These are phyloP conservation scores for Dryas iulia DNA, from an alignment of 1,140 invertebrate species.

Conservation along the genomic window DNA sequence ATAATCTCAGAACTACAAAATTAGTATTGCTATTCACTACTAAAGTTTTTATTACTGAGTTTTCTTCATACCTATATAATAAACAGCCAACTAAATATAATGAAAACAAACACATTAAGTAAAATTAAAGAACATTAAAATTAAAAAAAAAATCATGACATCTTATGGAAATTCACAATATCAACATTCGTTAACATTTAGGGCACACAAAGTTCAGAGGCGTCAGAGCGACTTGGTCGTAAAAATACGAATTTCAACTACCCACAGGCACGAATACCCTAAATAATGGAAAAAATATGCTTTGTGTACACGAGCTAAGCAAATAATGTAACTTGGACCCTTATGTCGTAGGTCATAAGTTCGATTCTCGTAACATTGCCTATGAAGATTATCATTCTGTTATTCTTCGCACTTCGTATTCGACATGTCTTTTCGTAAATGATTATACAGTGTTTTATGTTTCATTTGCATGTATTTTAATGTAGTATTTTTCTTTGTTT, in stretches of 20 bases:
- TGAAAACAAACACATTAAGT: background rate
- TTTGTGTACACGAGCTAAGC: slow-evolving; percentile 8
- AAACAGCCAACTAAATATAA: background rate
- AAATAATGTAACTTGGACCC: background rate
- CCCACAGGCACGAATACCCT: slow-evolving; percentile 17
- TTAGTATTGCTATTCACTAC: background rate
- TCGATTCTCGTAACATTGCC: background rate
- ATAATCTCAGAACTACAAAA: background rate
- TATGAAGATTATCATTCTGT: slow-evolving; percentile 1
- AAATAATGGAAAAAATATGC: slow-evolving; percentile 22
- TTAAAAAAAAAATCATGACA: slow-evolving; percentile 4
- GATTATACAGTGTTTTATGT: slow-evolving; percentile 12
- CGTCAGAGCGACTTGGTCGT: slow-evolving; percentile 14
- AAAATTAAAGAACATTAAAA: background rate
- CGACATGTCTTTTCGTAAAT: slow-evolving; percentile 14
- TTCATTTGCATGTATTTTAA: slow-evolving; percentile 1
- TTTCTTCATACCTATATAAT: background rate
- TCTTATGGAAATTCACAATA: slow-evolving; percentile 17
- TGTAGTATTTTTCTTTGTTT: background rate
- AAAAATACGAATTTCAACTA: slow-evolving; percentile 23
- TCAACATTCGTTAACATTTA: slow-evolving; percentile 19
- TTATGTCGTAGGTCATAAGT: background rate
- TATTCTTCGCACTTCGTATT: slow-evolving; percentile 14
- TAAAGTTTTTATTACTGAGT: background rate
- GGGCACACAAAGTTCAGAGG: slow-evolving; percentile 16